Conservation (phyloP, 2,113 vertebrate genomes). For the Arvicanthis niloticus region DNA sequence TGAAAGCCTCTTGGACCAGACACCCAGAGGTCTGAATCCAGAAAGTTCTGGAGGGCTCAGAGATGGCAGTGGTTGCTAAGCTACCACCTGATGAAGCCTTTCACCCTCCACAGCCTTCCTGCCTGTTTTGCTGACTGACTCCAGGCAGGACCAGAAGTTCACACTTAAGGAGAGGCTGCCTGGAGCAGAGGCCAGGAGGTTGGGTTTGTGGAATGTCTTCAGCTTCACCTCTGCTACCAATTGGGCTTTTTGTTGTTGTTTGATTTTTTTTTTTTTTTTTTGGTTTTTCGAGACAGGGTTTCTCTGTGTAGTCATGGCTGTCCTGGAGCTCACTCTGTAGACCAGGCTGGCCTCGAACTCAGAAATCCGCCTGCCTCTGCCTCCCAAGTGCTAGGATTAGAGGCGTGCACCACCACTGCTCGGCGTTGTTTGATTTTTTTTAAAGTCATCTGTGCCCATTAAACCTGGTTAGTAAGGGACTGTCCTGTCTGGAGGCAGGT, state of each 20-base stretch:
- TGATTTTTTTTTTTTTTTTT: too few species aligned
- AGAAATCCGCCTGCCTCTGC: too few species aligned
- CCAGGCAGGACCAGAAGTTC: neutral
- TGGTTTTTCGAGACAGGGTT: too few species aligned
- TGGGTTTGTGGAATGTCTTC: neutral
- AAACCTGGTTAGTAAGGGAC: conserved; percentile 4
- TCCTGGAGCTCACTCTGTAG: too few species aligned
- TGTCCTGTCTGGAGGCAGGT: conserved; percentile 7
- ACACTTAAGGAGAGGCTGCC: neutral
- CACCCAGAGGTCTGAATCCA: neutral
- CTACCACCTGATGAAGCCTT: neutral
- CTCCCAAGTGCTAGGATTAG: too few species aligned
- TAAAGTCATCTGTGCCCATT: conserved; percentile 62
- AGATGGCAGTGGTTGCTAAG: neutral
- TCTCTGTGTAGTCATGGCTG: too few species aligned
- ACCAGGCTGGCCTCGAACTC: too few species aligned
- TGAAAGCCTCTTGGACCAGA: neutral
- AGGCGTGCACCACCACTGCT: too few species aligned
- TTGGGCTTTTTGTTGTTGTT: neutral
- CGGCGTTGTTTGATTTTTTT: neutral
- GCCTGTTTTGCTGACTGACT: neutral
- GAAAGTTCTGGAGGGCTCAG: neutral
- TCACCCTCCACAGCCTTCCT: neutral
- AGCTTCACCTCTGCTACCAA: conserved; percentile 1
- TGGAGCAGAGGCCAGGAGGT: neutral